Evolutionary conservation across 2,888 invertebrate species (phyloP), one percentile per base, ranked within the genome.

Genomic region (Tillus elongatus): DNA sequence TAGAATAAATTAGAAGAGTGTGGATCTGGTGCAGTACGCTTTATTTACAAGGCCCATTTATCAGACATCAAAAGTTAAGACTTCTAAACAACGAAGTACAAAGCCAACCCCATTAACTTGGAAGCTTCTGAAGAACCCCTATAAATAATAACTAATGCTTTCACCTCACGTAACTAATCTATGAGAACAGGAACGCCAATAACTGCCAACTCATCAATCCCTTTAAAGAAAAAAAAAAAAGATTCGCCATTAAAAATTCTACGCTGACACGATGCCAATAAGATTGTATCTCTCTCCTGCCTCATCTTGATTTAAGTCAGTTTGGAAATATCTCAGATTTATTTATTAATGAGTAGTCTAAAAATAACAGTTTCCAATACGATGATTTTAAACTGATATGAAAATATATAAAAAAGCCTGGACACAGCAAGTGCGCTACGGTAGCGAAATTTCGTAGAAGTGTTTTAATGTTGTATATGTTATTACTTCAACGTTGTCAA

Each of bases 141-240:
- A 61, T 60, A 61, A 61, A 62, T 61, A 61, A 60, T 60, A 60
- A 58, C 56, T 57, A 59, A 62, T 58, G 61, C 45, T 63, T 63
- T 63, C 63, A 51, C 46, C 59, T 62, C 63, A 63, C 63, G 63
- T 63, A 62, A 60, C 61, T 62, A 62, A 63, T 62, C 60, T 60
- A 61, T 60, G 60, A 57, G 56, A 58, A 56, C 58, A 57, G 60
- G 55, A 60, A 57, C 55, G 56, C 56, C 58, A 60, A 61, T 61
- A 62, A 58, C 59, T 59, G 62, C 58, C 58, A 57, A 57, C 57
- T 58, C 61, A 61, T 62, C 61, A 59, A 56, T 58, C 52, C 44
- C 44, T 43, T 43, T 41, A 45, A 39, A 46, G 41, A 44, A 37
- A 44, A 43, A 43, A 43, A 47, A 45, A 51, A 50, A 42, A 47